phyloP scores from a whole-genome alignment of 2,797 vertebrate species.

The Microctenopoma stevenorrisi region DNA sequence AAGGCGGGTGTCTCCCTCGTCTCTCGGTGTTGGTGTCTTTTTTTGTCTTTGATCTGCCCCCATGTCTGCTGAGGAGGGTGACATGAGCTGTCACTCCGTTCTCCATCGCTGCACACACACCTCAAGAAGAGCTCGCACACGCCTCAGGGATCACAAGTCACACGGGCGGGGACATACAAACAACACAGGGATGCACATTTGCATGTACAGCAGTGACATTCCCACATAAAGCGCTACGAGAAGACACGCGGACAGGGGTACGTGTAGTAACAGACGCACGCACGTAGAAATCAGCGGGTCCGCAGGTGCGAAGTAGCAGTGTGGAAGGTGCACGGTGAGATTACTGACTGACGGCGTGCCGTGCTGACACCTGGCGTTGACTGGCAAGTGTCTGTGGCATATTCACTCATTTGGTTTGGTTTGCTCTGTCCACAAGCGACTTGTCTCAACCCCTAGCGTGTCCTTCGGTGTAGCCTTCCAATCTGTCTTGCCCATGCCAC shows the following conservation, averaged over 20 bases:
- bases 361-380: conserved; percentile 31
- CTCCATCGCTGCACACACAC: conserved; percentile 18
- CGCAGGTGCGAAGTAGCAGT: conserved; percentile 11
- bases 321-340: neutral
- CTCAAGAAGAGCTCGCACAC: conserved; percentile 33
- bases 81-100: conserved; percentile 49
- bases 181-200: conserved; percentile 19
- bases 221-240: conserved; percentile 10
- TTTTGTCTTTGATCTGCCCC: conserved; percentile 24
- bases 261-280: conserved; percentile 12
- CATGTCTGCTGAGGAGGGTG: conserved; percentile 29
- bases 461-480: neutral
- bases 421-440: conserved; percentile 1
- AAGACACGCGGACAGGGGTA: conserved; percentile 12
- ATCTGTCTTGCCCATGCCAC: neutral
- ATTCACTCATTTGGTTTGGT: conserved; percentile 2
- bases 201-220: conserved; percentile 10
- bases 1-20: conserved; percentile 19
- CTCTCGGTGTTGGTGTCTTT: neutral
- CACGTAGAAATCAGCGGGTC: neutral
- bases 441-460: neutral
- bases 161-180: conserved; percentile 11
- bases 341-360: conserved; percentile 20
- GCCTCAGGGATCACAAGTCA: conserved; percentile 36
- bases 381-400: conserved; percentile 26